Evolutionary conservation across 2,888 invertebrate genomes (phyloP).

Genomic region (Allophyes oxyacanthae): DNA sequence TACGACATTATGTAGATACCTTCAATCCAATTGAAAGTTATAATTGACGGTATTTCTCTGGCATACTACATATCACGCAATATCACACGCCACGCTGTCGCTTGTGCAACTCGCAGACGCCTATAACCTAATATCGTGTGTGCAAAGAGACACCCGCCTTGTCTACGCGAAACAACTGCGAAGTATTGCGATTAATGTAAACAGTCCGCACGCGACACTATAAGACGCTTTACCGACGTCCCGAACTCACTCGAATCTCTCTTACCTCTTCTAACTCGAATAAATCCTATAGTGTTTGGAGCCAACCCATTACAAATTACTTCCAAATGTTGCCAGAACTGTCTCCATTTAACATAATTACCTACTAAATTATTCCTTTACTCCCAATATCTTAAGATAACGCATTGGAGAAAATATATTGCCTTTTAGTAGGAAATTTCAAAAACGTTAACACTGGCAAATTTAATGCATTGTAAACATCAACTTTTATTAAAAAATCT

Average conservation of each 20-base stretch:
- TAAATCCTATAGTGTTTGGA: slow-evolving; percentile 34
- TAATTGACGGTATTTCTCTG: too few species aligned
- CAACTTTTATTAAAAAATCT: slow-evolving; percentile 1
- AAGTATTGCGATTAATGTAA: slow-evolving; percentile 57
- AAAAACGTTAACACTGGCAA: slow-evolving; percentile 6
- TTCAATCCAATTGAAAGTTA: too few species aligned
- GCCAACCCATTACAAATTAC: slow-evolving; percentile 21
- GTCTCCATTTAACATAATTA: slow-evolving; percentile 24
- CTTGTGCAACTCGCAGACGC: background rate
- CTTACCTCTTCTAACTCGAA: slow-evolving; percentile 23
- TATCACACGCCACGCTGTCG: too few species aligned
- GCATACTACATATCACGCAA: too few species aligned
- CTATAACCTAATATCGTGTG: slow-evolving; percentile 7
- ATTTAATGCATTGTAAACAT: slow-evolving; percentile 18
- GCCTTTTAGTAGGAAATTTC: slow-evolving; percentile 1
- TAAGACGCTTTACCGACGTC: slow-evolving; percentile 16
- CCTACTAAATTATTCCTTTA: slow-evolving; percentile 43
- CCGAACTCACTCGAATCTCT: slow-evolving; percentile 32
- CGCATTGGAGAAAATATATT: slow-evolving; percentile 4
- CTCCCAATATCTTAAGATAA: slow-evolving; percentile 19
- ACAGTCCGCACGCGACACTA: slow-evolving; percentile 51
- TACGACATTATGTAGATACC: too few species aligned
- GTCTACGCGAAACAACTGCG: slow-evolving; percentile 43
- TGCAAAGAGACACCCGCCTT: slow-evolving; percentile 24
- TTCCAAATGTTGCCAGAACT: slow-evolving; percentile 23